These are phyloP conservation scores for Diadumene lineata DNA, from an alignment of 92 coral and sea anemone genomes.

Conservation along the genomic window DNA sequence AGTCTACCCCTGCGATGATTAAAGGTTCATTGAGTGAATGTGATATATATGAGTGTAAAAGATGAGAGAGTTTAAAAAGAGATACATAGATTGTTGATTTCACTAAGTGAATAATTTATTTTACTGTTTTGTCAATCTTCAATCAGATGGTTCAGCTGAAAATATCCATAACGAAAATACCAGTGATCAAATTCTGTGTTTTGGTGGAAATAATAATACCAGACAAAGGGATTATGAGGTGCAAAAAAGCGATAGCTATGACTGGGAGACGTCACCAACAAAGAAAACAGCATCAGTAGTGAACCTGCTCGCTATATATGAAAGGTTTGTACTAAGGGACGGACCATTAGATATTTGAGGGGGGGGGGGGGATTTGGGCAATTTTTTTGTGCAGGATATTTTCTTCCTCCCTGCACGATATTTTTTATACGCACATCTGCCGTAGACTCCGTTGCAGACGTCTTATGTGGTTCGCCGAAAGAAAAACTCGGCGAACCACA, in stretches of 20 bases:
- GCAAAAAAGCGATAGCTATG: not conserved
- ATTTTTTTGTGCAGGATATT: too few relatives aligned
- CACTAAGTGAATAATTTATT: not conserved
- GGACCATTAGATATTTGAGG: not conserved
- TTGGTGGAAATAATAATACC: conserved; percentile 12
- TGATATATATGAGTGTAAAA: too few relatives aligned
- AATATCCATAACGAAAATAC: not conserved
- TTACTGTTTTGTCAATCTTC: not conserved
- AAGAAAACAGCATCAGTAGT: conserved; percentile 21
- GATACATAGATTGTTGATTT: not conserved
- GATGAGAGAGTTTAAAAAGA: not conserved
- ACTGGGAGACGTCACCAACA: conserved; percentile 17
- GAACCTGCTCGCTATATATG: conserved; percentile 22
- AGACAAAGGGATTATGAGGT: not conserved
- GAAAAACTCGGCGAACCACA: too few relatives aligned
- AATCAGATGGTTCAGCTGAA: conserved; percentile 12
- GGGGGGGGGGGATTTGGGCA: not conserved
- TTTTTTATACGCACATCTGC: too few relatives aligned
- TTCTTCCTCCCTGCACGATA: too few relatives aligned
- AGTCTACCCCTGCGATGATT: too few relatives aligned
- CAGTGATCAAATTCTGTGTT: conserved; percentile 19
- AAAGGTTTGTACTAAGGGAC: conserved; percentile 25
- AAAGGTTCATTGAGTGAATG: too few relatives aligned
- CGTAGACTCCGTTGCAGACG: too few relatives aligned
- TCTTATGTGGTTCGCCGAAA: too few relatives aligned